Conservation (phyloP, 2,113 vertebrate species). For the Rhinolophus sinicus region DNA sequence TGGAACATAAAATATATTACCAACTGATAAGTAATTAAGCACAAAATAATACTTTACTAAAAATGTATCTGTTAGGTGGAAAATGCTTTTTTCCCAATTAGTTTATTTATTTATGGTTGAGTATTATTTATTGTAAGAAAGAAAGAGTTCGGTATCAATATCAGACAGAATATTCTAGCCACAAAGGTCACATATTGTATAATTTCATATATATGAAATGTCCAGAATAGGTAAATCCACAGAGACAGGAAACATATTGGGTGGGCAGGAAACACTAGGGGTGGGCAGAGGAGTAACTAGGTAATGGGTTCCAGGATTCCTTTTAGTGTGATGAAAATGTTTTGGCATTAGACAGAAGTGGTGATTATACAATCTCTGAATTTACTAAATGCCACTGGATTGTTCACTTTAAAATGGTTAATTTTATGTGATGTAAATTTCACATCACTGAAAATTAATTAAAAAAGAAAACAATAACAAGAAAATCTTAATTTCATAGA, state of each 20-base stretch:
- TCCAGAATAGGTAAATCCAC: neutral
- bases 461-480: neutral
- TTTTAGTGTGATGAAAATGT: neutral
- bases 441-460: neutral
- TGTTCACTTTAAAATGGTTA: neutral
- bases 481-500: neutral
- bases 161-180: neutral
- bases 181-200: neutral
- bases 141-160: neutral
- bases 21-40: neutral
- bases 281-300: neutral
- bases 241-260: neutral
- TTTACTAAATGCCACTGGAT: neutral
- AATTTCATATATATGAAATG: neutral
- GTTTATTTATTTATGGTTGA: neutral
- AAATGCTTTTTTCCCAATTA: neutral
- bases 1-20: neutral
- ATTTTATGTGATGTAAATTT: neutral
- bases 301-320: neutral
- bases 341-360: neutral
- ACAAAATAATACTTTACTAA: neutral
- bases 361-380: neutral
- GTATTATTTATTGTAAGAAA: neutral
- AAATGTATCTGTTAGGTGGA: neutral
- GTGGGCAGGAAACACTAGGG: too few relatives aligned